Evolutionary conservation across 2,113 vertebrate species (phyloP).

Genomic region (Halichoeres trimaculatus): DNA sequence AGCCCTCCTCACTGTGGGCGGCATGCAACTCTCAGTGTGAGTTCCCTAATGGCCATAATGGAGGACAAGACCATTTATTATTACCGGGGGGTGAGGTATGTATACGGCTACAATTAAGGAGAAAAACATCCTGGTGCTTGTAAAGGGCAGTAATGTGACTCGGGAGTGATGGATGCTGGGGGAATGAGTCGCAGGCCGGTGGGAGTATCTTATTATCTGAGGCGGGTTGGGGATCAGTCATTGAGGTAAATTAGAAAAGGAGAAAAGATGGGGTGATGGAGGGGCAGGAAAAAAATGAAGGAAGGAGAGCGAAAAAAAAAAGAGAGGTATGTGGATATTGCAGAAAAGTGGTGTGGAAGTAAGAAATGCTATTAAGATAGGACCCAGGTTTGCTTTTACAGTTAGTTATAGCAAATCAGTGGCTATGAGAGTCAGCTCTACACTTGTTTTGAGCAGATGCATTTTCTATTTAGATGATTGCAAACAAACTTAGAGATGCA

Average conservation of each 20-base stretch:
- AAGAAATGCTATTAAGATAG: neutral
- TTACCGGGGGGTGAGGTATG: slow-evolving; percentile 70
- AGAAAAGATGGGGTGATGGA: slow-evolving; percentile 25
- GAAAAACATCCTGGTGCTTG: slow-evolving; percentile 80
- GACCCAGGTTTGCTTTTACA: neutral
- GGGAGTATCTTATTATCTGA: slow-evolving; percentile 83
- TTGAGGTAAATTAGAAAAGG: slow-evolving; percentile 78
- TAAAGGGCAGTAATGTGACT: slow-evolving; percentile 82
- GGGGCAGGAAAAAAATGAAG: slow-evolving; percentile 23
- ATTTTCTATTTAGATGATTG: slow-evolving; percentile 25
- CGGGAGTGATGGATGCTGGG: slow-evolving; percentile 79
- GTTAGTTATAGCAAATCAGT: neutral
- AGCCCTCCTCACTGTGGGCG: slow-evolving; percentile 70
- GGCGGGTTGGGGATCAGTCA: slow-evolving; percentile 80
- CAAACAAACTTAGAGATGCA: neutral
- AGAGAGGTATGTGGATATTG: slow-evolving; percentile 17
- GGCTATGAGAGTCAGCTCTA: neutral
- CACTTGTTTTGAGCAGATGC: neutral
- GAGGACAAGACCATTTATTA: slow-evolving; percentile 83
- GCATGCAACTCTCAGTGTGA: slow-evolving; percentile 73
- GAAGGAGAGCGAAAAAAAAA: slow-evolving; percentile 12
- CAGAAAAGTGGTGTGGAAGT: slow-evolving; percentile 19
- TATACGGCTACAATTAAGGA: slow-evolving; percentile 82
- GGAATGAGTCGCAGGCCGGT: slow-evolving; percentile 76
- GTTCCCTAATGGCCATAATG: slow-evolving; percentile 80